Evolutionary conservation across 2,113 vertebrate species (phyloP), one percentile per base, ranked within the genome.

Genomic region (Okapia johnstoni): DNA sequence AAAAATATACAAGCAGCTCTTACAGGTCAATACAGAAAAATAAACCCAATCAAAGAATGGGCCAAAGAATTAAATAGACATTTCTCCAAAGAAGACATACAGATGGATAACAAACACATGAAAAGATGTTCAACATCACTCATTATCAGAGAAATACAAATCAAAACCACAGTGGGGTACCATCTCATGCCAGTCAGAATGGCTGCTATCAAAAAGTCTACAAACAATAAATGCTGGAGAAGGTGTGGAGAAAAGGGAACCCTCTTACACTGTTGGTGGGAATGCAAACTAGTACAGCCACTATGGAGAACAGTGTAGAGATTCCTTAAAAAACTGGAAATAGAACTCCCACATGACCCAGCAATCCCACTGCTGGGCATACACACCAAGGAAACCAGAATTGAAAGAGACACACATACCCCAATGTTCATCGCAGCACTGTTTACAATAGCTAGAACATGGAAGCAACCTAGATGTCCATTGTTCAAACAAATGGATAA

Each of bases 291-390:
- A 63, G 30, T 33, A 63, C 60, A 63, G 30, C 1, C 60, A 17
- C 60, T 63, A 33, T 8, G 6, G 60, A 63, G 30, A 63, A 63
- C 60, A 63, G 60, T 63, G 60, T 63, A 15, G 60, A 63, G 7
- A 63, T 63, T 63, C 60, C 15, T 16, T 63, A 4, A 63, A 63
- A 33, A 33, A 16, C 15, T 8, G 7, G 15, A 63, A 3, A 63
- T 63, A 63, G 60, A 63, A 16, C 60, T 63, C 3, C 60, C 30
- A 33, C 4, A 33, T 0, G 0, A 33, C 14, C 60, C 30, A 63
- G 14, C 14, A 3, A 16, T 16, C 30, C 14, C 60, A 33, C 60
- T 61, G 28, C 28, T 61, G 30, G 6, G 6, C 30, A 16, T 33
- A 61, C 60, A 61, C 30, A 61, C 28, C 60, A 16, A 63, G 30